A percentile compares a stretch with the other conserved stretches of the same genome.
Conservation (phyloP, 2,113 vertebrate species). For the Eclectus roratus region DNA sequence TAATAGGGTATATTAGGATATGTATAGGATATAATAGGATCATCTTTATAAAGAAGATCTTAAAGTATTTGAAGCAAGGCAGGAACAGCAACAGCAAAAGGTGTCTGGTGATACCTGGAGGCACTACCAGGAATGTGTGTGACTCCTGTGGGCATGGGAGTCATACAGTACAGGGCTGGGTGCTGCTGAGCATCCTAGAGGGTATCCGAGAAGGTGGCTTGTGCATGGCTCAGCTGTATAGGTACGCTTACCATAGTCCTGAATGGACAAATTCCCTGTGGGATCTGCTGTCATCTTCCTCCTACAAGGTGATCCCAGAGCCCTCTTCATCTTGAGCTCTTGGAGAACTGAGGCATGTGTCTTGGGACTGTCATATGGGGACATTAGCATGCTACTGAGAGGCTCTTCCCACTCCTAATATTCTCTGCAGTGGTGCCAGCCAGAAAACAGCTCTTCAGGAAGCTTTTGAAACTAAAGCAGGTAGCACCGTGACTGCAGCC, state of each 20-base stretch:
- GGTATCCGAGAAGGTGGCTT: fast-evolving
- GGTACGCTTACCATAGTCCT: fast-evolving
- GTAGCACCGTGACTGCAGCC: background rate
- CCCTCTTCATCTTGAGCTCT: background rate
- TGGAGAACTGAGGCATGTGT: fast-evolving
- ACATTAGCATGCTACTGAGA: no score
- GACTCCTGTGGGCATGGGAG: background rate
- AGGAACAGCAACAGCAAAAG: background rate
- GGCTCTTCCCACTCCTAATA: background rate
- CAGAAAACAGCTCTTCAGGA: background rate
- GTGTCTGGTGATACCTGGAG: background rate
- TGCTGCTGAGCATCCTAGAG: background rate
- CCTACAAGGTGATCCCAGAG: background rate
- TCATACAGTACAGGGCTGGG: background rate
- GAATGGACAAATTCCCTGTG: background rate
- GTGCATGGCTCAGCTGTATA: background rate
- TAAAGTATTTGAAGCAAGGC: background rate
- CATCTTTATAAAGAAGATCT: background rate
- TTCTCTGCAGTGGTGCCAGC: background rate
- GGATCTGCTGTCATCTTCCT: background rate
- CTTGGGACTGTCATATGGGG: fast-evolving
- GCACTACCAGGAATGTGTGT: background rate
- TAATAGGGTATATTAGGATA: no score
- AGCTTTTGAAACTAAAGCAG: background rate
- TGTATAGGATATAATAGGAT: no score